Evolutionary conservation across 2,113 vertebrate species (phyloP), one percentile per base, ranked within the genome.

Genomic region (Ploceus nigricollis): DNA sequence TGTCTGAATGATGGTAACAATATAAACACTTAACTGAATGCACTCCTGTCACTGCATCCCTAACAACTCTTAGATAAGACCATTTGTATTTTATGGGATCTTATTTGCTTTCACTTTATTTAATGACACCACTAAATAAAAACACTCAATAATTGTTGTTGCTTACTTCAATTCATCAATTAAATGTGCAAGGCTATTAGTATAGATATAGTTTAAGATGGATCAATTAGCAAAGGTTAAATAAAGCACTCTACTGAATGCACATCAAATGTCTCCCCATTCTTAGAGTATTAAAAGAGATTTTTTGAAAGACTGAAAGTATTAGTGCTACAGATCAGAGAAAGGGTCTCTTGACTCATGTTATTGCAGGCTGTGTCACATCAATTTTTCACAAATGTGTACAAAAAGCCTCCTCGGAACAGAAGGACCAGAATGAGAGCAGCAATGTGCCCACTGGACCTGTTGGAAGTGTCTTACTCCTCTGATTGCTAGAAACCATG

Each of bases 11-110:
- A 88, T 71, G 66, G 79, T 56, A 93, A 73, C 85, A 60, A 88
- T 61, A 77, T 90, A 90, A 96, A 63, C 71, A 61, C 75, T 95
- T 85, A 83, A 91, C 84, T 93, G 84, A 90, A 37, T 71, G 85
- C 35, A 68, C 68, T 91, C 31, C 90, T 81, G 89, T 94, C 88
- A 68, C 53, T 95, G 90, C 82, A 70, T 93, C 65, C 39, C 64
- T 88, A 83, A 81, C 44, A 64, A 40, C 71, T 13, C 51, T 90
- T 86, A 47, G 44, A 48, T 82, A 92, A 93, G 68, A n/a, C 64
- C 51, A 53, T 77, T 93, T 93, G 50, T 91, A 37, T 90, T 96
- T 96, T 90, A 93, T 72, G 66, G 37, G 70, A 73, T 86, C 51
- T 78, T 94, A 89, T 63, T 92, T 94, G 71, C 93, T 81, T 94